Evolutionary conservation across 2,888 invertebrate species (phyloP), one percentile per base, ranked within the genome.

Genomic region (Cantharis nigra): DNA sequence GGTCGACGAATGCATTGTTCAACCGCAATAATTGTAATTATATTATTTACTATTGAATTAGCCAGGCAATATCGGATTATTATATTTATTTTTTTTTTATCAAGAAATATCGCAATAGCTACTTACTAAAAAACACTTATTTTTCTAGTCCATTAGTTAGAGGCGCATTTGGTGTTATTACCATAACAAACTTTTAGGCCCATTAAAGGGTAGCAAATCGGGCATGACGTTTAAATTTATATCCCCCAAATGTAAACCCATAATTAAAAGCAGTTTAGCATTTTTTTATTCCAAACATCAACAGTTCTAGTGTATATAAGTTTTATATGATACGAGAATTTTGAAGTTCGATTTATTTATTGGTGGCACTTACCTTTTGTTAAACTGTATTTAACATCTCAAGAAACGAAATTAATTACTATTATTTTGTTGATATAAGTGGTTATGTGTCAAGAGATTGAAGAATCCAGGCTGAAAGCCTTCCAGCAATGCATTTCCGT

Each of bases 331-430:
- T 49, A 49, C 7, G n/a, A 49, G n/a, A 49, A 49, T 2, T 79
- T 78, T 77, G 77, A 33, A 71, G 71, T 77, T 79, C 81, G 82
- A 84, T 84, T 85, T 85, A 86, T 86, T 85, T 86, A 86, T 87
- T 87, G 87, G 87, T 87, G 87, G 88, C 87, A 87, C 85, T 87
- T 83, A 85, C 86, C 84, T 85, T 84, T 86, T 85, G 85, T 82
- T 83, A 83, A 84, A 82, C 83, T 84, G 83, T 85, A 86, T 85
- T 87, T 87, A 88, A 87, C 87, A 85, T 87, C 85, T 88, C 88
- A 87, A 86, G 85, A 84, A 83, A 82, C 80, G 79, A 82, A 79
- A 85, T 86, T 88, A 88, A 88, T 88, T 87, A 87, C 86, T 86
- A 86, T 84, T 85, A 87, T 87, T 86, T 85, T 80, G 83, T 77